These are phyloP conservation scores for Hiodon tergisus DNA, from an alignment of 2,113 vertebrate genomes.

Conservation along the genomic window DNA sequence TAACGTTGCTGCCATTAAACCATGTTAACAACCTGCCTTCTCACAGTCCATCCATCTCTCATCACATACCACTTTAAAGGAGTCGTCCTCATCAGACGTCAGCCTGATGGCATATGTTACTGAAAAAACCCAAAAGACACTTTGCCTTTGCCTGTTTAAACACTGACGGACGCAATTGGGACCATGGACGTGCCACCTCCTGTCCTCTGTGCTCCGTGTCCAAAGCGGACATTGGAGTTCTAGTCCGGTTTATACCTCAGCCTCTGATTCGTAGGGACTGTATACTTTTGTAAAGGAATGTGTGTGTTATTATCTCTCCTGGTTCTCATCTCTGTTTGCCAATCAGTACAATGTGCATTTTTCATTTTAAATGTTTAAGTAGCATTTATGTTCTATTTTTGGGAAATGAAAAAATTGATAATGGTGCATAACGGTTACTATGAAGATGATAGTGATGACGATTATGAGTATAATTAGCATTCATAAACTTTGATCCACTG, in stretches of 20 bases:
- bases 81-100: conserved; percentile 22
- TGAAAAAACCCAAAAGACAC: conserved; percentile 13
- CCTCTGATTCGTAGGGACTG: conserved; percentile 61
- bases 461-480: conserved; percentile 25
- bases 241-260: conserved; percentile 58
- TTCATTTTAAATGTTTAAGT: conserved; percentile 57
- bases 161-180: conserved; percentile 38
- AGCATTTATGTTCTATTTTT: conserved; percentile 22
- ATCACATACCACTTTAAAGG: background rate
- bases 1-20: background rate
- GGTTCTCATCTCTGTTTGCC: conserved; percentile 50
- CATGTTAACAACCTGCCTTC: conserved; percentile 23
- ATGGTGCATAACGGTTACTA: conserved; percentile 57
- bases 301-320: conserved; percentile 51
- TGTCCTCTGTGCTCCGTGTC: conserved; percentile 51
- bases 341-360: conserved; percentile 56
- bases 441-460: conserved; percentile 53
- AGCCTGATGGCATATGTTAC: conserved; percentile 34
- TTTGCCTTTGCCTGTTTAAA: conserved; percentile 18
- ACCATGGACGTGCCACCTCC: conserved; percentile 42
- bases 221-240: conserved; percentile 47
- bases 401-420: conserved; percentile 45
- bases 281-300: conserved; percentile 69
- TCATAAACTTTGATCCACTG: conserved; percentile 3
- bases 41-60: conserved; percentile 48